Base-by-base conservation (phyloP, 2,113 vertebrate genomes). In the Scartelaos histophorus region DNA sequence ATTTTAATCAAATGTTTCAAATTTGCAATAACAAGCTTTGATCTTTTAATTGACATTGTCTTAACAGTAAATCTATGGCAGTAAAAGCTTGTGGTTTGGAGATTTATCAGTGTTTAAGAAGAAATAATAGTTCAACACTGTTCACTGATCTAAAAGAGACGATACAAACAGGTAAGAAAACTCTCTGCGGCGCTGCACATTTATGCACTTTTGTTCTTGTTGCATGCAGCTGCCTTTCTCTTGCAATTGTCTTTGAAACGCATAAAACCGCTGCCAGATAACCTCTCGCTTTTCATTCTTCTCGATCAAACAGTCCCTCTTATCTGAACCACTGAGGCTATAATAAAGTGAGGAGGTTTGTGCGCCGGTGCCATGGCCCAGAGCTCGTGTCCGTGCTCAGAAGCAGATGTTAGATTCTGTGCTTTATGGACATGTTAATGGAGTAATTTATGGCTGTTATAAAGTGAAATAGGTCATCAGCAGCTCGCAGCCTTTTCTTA, bases 371-470 rank as follows among this genome's bases (percentile, higher is more conserved):
- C 67, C 83, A 89, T 80, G 81, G 77, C 74, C 77, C 81, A 73
- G 73, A 85, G 69, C 77, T 72, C 71, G 73, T 12, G 75, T 75
- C 74, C 67, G 56, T 54, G 35, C 47, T 71, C 58, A 75, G 81
- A 71, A 85, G 86, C 83, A 89, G 79, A 82, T 86, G 87, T 78
- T 81, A 66, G 86, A 76, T 72, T 74, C 69, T 57, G 58, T 69
- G 60, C 69, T 91, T 88, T 84, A 90, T 74, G 74, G 80, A 86
- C 75, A 80, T 75, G 74, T 83, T 90, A 92, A 92, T 89, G 76
- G 84, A 75, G 88, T 90, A 86, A 92, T 92, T 91, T 91, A 90
- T 91, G 79, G 78, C 81, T 71, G 88, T 80, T 82, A 90, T 91
- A 86, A 92, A 91, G 75, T 67, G 68, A 89, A 90, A 87, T 82